Percentiles rank a stretch among this genome's conserved stretches.
These are phyloP conservation scores for Cheilinus undulatus DNA, from an alignment of 2,113 vertebrate genomes.

Conservation along the genomic window DNA sequence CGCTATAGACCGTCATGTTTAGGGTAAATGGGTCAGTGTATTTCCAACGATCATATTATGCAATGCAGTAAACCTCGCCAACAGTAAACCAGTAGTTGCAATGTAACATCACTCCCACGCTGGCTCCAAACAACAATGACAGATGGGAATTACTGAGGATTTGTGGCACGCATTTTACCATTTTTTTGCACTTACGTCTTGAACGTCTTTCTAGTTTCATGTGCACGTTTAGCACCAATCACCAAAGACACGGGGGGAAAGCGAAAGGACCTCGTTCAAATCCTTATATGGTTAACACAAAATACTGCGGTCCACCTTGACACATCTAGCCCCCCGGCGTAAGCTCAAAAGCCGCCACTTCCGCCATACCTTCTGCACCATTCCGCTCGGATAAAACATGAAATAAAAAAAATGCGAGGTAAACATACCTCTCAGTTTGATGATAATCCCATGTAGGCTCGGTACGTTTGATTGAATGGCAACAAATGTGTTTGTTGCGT, in stretches of 20 bases:
- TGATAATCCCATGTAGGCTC: not conserved
- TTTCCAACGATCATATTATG: not conserved
- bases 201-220: not conserved
- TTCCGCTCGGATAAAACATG: not conserved
- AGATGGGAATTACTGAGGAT: slow-evolving; percentile 56
- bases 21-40: not conserved
- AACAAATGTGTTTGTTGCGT: slow-evolving; percentile 8
- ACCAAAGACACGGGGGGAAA: slow-evolving; percentile 10
- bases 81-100: slow-evolving; percentile 5
- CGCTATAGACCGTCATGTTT: not conserved
- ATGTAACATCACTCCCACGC: slow-evolving; percentile 10
- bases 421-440: not conserved
- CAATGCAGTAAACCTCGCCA: not conserved
- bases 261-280: slow-evolving; percentile 19
- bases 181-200: not conserved
- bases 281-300: slow-evolving; percentile 68
- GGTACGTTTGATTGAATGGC: slow-evolving; percentile 33
- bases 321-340: not conserved
- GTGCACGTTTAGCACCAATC: slow-evolving; percentile 6
- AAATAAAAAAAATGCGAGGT: not conserved
- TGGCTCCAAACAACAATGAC: slow-evolving; percentile 41
- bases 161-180: slow-evolving; percentile 13
- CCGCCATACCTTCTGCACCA: slow-evolving; percentile 60
- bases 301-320: slow-evolving; percentile 13
- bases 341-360: not conserved